These are phyloP conservation scores for Cerceris rybyensis DNA, from an alignment of 2,888 invertebrate species.

Conservation along the genomic window DNA sequence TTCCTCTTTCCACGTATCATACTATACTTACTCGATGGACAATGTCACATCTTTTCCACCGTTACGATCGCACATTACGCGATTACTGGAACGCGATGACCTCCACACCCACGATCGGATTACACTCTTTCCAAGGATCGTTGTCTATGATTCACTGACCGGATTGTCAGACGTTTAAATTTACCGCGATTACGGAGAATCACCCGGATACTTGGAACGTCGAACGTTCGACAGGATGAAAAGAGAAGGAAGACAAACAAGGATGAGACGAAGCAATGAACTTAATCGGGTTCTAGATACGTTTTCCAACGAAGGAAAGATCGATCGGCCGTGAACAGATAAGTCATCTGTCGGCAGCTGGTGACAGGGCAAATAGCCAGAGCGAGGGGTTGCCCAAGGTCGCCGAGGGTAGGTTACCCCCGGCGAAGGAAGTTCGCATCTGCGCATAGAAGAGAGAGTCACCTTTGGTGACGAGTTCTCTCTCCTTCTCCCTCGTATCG, in stretches of 20 bases:
- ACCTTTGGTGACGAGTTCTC: constrained; percentile 29
- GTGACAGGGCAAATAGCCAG: constrained; percentile 62
- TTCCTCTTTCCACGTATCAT: too few species aligned
- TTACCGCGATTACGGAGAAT: background rate
- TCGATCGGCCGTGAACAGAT: constrained; percentile 61
- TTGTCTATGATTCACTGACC: too few species aligned
- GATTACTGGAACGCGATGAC: too few species aligned
- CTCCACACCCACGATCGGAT: too few species aligned
- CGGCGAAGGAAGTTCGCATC: constrained; percentile 66
- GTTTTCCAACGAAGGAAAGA: constrained; percentile 14
- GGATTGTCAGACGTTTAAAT: too few species aligned
- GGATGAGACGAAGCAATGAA: background rate
- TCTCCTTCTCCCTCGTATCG: constrained; percentile 10
- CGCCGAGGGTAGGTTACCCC: constrained; percentile 73
- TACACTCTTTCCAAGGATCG: too few species aligned
- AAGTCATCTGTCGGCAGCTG: constrained; percentile 62
- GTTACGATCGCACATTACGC: too few species aligned
- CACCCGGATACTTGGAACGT: background rate
- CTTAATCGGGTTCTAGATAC: constrained; percentile 1
- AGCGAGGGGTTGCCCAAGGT: constrained; percentile 70
- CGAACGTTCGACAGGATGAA: background rate
- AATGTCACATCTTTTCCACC: too few species aligned
- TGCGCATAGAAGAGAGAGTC: constrained; percentile 63
- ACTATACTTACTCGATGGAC: too few species aligned
- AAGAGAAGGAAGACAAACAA: background rate